A percentile compares a stretch with the other conserved stretches of the same genome.
Conservation (phyloP, 2,888 invertebrate species). For the Steinernema scapterisci region DNA sequence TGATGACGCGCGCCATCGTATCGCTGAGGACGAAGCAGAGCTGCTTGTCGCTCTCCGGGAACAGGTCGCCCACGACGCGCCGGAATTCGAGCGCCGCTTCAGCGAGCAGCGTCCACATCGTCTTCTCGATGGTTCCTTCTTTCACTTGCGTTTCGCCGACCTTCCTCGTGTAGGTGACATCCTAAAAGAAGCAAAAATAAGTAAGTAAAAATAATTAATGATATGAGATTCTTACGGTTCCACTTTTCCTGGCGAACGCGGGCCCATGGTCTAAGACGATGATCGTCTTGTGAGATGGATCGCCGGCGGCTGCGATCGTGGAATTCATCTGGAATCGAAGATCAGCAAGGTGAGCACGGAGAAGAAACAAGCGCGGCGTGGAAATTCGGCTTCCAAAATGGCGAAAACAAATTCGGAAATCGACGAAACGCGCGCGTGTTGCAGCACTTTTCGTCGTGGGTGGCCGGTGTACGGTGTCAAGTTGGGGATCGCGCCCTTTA, state of each 20-base stretch:
- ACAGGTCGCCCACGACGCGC: constrained; percentile 94
- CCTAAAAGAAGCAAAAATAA: background rate
- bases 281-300: constrained; percentile 79
- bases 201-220: background rate
- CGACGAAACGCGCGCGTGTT: too few relatives aligned
- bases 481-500: too few relatives aligned
- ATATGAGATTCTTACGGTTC: constrained; percentile 35
- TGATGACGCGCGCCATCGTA: constrained; percentile 81
- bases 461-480: too few relatives aligned
- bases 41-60: constrained; percentile 73
- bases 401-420: too few relatives aligned
- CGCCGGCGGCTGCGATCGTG: background rate
- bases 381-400: too few relatives aligned
- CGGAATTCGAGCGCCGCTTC: constrained; percentile 95
- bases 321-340: background rate
- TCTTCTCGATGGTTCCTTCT: constrained; percentile 77
- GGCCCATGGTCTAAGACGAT: constrained; percentile 93
- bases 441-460: too few relatives aligned
- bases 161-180: constrained; percentile 16
- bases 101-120: constrained; percentile 92
- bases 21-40: constrained; percentile 86
- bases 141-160: constrained; percentile 24
- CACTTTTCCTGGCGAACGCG: constrained; percentile 79
- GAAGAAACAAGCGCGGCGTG: too few relatives aligned
- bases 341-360: too few relatives aligned